Evolutionary conservation across 2,797 vertebrate species (phyloP), one percentile per base, ranked within the genome.

Genomic region (Erethizon dorsatum): DNA sequence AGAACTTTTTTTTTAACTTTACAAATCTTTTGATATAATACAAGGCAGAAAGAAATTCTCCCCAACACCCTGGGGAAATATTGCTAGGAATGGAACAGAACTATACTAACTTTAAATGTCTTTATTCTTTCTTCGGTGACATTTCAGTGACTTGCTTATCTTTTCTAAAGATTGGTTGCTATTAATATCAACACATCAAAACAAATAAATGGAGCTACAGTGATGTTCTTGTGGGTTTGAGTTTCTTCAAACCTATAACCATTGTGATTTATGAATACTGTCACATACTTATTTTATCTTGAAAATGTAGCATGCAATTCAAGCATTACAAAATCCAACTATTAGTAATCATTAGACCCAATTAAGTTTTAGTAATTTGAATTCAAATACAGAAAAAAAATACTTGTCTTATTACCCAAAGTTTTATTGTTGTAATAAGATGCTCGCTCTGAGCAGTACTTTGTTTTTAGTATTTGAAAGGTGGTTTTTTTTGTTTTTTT

Each of bases 381-480:
- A 89, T 90, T 91, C n/a, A 96, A 83, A 91, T 88, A 26, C 37
- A 93, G 88, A 33, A 54, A 67, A 88, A 94, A 86, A 54, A 73
- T 82, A 54, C 3, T 63, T 87, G 17, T 15, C 83, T 82, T 82
- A 33, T 87, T 94, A 93, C 9, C 7, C 20, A 79, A 93, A 97
- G 90, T 45, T 88, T 14, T 90, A 15, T 69, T 47, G 13, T 91
- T 89, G 56, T 84, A 94, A 52, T 14, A 9, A 84, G n/a, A 71
- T 87, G 11, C 7, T 95, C 79, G 12, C 12, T 96, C 45, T 89
- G 63, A 77, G 12, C 75, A 71, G 10, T 91, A 77, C 10, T 87
- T 78, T 87, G 67, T 78, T 93, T 83, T 93, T 83, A 79, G 9
- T 83, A 15, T 95, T 89, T 94, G 52, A 78, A 96, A 79, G 31